Percentiles rank a stretch among this genome's conserved stretches.
These are phyloP conservation scores for Amblyornis subalaris DNA, from an alignment of 2,113 vertebrate species.

Conservation along the genomic window DNA sequence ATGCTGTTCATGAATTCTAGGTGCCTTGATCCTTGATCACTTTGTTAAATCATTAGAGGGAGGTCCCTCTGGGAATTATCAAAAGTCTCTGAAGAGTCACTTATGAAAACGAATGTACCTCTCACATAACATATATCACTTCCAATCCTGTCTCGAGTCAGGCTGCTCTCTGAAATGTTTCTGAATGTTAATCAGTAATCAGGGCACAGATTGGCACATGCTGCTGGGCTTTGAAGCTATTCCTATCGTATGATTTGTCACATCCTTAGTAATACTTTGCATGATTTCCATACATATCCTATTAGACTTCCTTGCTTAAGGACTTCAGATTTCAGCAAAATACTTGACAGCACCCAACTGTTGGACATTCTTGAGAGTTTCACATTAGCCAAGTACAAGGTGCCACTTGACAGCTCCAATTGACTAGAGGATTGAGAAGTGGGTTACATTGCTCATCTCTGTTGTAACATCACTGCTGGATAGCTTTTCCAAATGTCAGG, in stretches of 20 bases:
- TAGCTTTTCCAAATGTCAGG: background rate
- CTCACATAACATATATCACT: slow-evolving; percentile 26
- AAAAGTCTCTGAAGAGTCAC: slow-evolving; percentile 56
- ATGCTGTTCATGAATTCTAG: slow-evolving; percentile 45
- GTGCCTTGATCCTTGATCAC: slow-evolving; percentile 61
- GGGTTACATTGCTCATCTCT: background rate
- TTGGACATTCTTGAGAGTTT: slow-evolving; percentile 44
- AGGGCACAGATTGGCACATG: slow-evolving; percentile 52
- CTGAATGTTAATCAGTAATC: slow-evolving; percentile 39
- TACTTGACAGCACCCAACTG: slow-evolving; percentile 60
- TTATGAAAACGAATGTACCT: slow-evolving; percentile 44
- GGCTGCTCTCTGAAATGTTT: slow-evolving; percentile 41
- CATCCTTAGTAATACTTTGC: slow-evolving; percentile 28
- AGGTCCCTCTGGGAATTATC: slow-evolving; percentile 48
- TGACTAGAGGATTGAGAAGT: slow-evolving; percentile 30
- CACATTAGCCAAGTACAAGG: slow-evolving; percentile 7
- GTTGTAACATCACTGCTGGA: background rate
- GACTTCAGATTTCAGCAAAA: slow-evolving; percentile 49
- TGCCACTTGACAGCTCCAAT: slow-evolving; percentile 40
- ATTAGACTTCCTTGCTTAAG: slow-evolving; percentile 52
- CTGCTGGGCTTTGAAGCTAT: slow-evolving; percentile 59
- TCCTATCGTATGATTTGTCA: slow-evolving; percentile 49
- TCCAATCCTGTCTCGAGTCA: slow-evolving; percentile 12
- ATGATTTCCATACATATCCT: slow-evolving; percentile 45
- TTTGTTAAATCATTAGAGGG: slow-evolving; percentile 61